Percentiles rank a stretch among this genome's conserved stretches.
phyloP scores from a whole-genome alignment of 2,797 vertebrate species.

The Toxotes lorentzi region DNA sequence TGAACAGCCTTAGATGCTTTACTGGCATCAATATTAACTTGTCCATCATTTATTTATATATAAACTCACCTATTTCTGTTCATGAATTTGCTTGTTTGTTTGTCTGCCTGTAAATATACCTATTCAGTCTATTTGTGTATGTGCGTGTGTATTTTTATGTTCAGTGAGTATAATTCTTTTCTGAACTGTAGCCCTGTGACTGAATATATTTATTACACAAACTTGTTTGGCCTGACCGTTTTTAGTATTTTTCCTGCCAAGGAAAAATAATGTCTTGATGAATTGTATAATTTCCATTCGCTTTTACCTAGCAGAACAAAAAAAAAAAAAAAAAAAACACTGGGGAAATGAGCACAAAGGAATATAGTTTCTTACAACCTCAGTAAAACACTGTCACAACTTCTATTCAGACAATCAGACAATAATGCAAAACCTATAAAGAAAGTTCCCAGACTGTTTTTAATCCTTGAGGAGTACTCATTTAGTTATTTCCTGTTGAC shows the following conservation, averaged over 20 bases:
- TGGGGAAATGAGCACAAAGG: constrained; percentile 28
- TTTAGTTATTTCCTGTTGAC: constrained; percentile 75
- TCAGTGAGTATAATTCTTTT: background rate
- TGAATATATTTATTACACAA: background rate
- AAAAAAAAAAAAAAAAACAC: constrained; percentile 6
- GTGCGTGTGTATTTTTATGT: background rate
- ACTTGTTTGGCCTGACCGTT: background rate
- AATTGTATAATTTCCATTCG: constrained; percentile 38
- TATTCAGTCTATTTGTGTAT: background rate
- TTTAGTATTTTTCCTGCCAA: constrained; percentile 4
- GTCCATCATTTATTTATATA: no score
- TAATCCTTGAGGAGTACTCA: constrained; percentile 63
- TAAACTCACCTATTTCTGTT: no score
- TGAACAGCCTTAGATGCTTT: background rate
- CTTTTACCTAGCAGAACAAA: constrained; percentile 23
- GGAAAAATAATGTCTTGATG: constrained; percentile 16
- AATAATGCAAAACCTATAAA: constrained; percentile 48
- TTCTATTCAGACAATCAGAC: constrained; percentile 39
- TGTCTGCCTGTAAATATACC: background rate
- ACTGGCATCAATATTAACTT: no score
- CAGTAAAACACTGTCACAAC: constrained; percentile 26
- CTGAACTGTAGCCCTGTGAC: background rate
- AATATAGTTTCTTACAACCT: constrained; percentile 5
- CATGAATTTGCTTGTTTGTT: background rate
- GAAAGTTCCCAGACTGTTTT: constrained; percentile 67